Conservation (phyloP, 2,797 vertebrate species). For the Benthosema pterotum region DNA sequence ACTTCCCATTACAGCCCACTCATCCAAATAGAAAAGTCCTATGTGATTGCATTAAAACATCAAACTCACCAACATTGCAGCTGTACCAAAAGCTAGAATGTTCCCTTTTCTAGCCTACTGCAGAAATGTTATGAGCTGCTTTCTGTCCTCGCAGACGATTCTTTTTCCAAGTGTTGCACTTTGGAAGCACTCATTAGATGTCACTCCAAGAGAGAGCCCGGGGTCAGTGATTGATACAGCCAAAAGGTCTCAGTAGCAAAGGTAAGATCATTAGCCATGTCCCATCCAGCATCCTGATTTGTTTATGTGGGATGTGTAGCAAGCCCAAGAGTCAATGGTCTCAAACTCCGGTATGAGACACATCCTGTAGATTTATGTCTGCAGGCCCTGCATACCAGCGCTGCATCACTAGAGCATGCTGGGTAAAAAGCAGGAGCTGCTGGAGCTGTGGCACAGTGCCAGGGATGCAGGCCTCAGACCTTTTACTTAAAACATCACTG, state of each 20-base stretch:
- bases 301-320: constrained; percentile 75
- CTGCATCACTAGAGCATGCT: constrained; percentile 75
- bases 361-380: constrained; percentile 72
- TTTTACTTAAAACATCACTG: constrained; percentile 86
- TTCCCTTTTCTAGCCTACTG: too few species aligned
- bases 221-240: constrained; percentile 62
- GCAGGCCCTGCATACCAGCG: constrained; percentile 67
- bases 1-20: too few species aligned
- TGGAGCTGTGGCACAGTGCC: constrained; percentile 68
- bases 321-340: constrained; percentile 37
- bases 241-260: constrained; percentile 82
- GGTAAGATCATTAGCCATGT: constrained; percentile 76
- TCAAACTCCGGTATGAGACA: constrained; percentile 57
- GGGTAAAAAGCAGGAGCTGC: constrained; percentile 64
- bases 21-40: too few species aligned
- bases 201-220: too few species aligned
- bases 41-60: too few species aligned
- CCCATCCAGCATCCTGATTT: constrained; percentile 29
- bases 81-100: too few species aligned
- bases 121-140: too few species aligned
- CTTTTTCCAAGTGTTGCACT: too few species aligned
- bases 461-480: constrained; percentile 77
- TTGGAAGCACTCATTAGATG: too few species aligned
- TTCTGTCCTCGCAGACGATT: too few species aligned
- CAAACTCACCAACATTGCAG: too few species aligned